phyloP scores from a whole-genome alignment of 2,888 invertebrate genomes.

The Leptura quadrifasciata region DNA sequence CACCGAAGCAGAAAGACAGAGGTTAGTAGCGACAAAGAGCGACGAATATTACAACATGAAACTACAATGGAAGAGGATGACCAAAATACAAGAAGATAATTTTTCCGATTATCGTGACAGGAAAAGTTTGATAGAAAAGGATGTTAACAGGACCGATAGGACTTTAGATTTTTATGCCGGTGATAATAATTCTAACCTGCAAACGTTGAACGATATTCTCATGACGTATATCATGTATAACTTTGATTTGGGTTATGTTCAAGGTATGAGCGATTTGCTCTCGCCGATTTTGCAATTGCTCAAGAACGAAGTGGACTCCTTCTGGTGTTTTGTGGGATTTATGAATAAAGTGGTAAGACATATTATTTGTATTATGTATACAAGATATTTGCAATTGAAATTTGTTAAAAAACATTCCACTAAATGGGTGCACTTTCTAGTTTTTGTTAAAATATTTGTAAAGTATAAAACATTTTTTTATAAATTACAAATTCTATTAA shows the following conservation, averaged over 20 bases:
- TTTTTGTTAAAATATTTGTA: no score
- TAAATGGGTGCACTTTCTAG: no score
- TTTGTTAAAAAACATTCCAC: no score
- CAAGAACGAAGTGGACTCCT: slow-evolving; percentile 95
- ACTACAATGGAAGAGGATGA: slow-evolving; percentile 95
- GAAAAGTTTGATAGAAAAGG: slow-evolving; percentile 97
- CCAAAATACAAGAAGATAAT: slow-evolving; percentile 88
- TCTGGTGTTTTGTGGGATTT: slow-evolving; percentile 99
- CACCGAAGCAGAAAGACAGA: slow-evolving; percentile 82
- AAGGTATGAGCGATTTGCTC: slow-evolving; percentile 98
- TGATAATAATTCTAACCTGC: slow-evolving; percentile 92
- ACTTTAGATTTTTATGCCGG: slow-evolving; percentile 94
- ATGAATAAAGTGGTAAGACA: slow-evolving; percentile 93
- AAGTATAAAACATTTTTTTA: no score
- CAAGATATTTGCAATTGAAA: no score
- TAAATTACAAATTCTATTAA: no score
- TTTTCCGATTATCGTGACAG: slow-evolving; percentile 93
- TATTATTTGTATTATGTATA: no score
- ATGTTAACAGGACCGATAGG: slow-evolving; percentile 94
- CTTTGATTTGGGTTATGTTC: slow-evolving; percentile 96
- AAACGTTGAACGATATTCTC: slow-evolving; percentile 90
- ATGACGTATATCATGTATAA: slow-evolving; percentile 99
- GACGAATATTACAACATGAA: slow-evolving; percentile 97
- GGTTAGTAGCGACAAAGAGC: slow-evolving; percentile 82
- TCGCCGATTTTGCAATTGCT: slow-evolving; percentile 93